Evolutionary conservation across 35 echinoderm and acorn worm genomes (phyloP), one percentile per base, ranked within the genome.

Genomic region (Heliocidaris erythrogramma): DNA sequence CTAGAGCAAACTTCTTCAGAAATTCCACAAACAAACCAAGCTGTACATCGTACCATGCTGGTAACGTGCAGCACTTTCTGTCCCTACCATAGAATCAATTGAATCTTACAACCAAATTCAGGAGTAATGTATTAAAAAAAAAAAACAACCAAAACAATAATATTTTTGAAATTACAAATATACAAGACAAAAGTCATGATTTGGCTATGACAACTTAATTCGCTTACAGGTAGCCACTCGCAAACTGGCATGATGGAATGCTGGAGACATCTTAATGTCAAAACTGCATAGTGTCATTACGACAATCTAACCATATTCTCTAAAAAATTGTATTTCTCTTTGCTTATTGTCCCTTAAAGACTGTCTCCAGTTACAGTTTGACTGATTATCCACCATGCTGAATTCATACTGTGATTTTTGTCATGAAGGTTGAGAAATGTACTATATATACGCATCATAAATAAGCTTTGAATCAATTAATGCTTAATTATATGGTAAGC

Each of bases 151-250:
- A 12, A 60, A 60, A 78, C 65, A n/a, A 78, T 27, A n/a, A 78
- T 78, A 78, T 78, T 78, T 5, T 27, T 78, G 30, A 89, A 89
- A 89, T 89, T 32, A 89, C 87, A 89, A 89, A 89, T 89, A 48
- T 89, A 89, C 87, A 88, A 88, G 86, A 88, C 85, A 89, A 32
- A 89, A 89, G 87, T 89, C 87, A 35, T 89, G 87, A 89, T 89
- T 89, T n/a, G 30, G 29, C 32, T 47, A 89, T 48, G 32, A 78
- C 21, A 89, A 16, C 69, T 2, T 18, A 16, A 18, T 29, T 84
- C 69, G 69, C 14, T 29, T 84, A 84, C 31, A 89, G 31, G 29
- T 31, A 87, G 32, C 85, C 10, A 87, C 31, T 47, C 5, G 32
- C 87, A 32, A 47, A 89, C 31, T 30, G 85, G 87, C 87, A 48